Conservation (phyloP, 1,140 invertebrate species). For the Grapholita molesta region DNA sequence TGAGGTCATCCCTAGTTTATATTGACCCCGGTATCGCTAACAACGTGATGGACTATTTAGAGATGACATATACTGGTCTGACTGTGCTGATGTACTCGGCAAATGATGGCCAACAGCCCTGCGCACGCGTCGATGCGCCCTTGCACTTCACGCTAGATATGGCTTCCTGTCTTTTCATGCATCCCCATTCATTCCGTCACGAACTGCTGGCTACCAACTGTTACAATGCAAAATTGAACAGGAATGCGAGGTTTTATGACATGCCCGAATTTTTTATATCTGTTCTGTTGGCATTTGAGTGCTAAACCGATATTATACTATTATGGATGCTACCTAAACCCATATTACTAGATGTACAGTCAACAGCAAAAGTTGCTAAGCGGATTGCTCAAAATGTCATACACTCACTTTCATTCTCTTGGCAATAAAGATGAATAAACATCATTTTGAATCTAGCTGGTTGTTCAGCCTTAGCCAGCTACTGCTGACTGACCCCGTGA, state of each 20-base stretch:
- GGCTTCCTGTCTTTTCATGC: conserved; percentile 54
- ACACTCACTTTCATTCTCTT: too few species aligned
- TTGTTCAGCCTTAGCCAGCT: too few species aligned
- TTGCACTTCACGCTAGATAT: conserved; percentile 47
- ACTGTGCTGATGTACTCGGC: background rate
- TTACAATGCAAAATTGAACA: conserved; percentile 20
- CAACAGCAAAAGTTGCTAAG: too few species aligned
- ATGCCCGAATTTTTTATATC: background rate
- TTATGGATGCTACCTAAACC: too few species aligned
- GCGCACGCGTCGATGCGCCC: conserved; percentile 34
- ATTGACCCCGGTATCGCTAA: background rate
- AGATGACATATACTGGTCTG: conserved; percentile 5
- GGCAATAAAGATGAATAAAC: too few species aligned
- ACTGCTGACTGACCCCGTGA: too few species aligned
- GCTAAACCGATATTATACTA: too few species aligned
- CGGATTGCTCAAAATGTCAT: too few species aligned
- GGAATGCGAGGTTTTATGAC: background rate
- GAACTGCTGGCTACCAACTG: conserved; percentile 37
- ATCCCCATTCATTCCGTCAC: conserved; percentile 54
- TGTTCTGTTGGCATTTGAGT: too few species aligned
- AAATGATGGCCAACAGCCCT: conserved; percentile 6
- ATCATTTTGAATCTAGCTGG: too few species aligned
- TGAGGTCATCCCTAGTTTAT: background rate
- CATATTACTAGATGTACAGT: too few species aligned
- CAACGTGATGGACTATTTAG: background rate